Evolutionary conservation across 2,113 vertebrate genomes (phyloP).

Genomic region (Hippocampus mohnikei): DNA sequence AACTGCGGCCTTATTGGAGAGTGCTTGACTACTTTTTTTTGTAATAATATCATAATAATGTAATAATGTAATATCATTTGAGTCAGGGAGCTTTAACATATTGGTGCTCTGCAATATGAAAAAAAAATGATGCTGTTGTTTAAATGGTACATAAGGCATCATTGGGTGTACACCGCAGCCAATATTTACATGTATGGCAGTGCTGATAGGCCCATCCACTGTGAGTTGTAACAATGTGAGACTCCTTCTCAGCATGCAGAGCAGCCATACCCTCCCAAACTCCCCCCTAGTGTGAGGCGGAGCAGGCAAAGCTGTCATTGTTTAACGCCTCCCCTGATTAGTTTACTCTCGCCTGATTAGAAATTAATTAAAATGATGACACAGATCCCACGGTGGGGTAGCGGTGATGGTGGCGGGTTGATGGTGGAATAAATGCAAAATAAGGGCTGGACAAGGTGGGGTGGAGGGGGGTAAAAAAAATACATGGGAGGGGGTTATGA

Average conservation of each 20-base stretch:
- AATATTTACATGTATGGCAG: constrained; percentile 51
- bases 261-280: constrained; percentile 47
- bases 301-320: constrained; percentile 71
- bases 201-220: constrained; percentile 42
- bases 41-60: no score
- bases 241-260: constrained; percentile 61
- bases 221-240: constrained; percentile 53
- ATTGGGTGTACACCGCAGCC: neutral
- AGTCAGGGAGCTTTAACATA: neutral
- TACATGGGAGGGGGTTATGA: constrained; percentile 20
- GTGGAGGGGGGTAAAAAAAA: constrained; percentile 30
- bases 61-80: no score
- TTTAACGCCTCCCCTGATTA: constrained; percentile 77
- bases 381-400: constrained; percentile 71
- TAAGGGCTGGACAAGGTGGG: constrained; percentile 16
- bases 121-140: neutral
- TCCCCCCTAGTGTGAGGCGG: constrained; percentile 50
- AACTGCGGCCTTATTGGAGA: no score
- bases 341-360: constrained; percentile 81
- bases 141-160: neutral
- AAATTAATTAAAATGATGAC: constrained; percentile 83
- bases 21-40: no score
- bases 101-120: no score
- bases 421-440: constrained; percentile 17
- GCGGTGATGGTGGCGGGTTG: constrained; percentile 23